A percentile compares a stretch with the other conserved stretches of the same genome.
These are phyloP conservation scores for Melinaea menophilus DNA, from an alignment of 2,888 invertebrate genomes.

Conservation along the genomic window DNA sequence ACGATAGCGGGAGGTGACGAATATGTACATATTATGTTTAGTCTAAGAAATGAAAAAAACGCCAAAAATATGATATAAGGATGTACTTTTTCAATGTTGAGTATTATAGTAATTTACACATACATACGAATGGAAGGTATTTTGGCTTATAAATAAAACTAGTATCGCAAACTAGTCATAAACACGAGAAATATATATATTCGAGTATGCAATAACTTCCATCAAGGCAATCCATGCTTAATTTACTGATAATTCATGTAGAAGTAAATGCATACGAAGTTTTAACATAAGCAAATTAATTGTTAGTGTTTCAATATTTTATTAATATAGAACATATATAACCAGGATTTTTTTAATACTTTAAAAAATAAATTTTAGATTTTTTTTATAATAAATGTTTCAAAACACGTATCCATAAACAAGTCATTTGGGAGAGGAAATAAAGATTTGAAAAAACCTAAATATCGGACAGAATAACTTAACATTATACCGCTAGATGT, in stretches of 20 bases:
- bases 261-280: too few species aligned
- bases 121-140: not conserved
- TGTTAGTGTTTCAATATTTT: too few species aligned
- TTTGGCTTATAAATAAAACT: not conserved
- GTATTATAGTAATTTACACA: not conserved
- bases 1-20: conserved; percentile 25
- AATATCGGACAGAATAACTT: conserved; percentile 25
- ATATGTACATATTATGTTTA: not conserved
- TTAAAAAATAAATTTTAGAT: conserved; percentile 8
- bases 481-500: conserved; percentile 43
- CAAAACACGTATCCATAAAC: not conserved
- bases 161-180: not conserved
- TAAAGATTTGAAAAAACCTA: conserved; percentile 21
- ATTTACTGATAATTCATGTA: too few species aligned
- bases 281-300: too few species aligned
- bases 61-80: not conserved
- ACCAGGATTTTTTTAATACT: too few species aligned
- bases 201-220: too few species aligned
- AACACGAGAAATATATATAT: too few species aligned
- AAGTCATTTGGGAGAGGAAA: conserved; percentile 10
- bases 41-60: not conserved
- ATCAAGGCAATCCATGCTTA: too few species aligned
- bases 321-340: too few species aligned
- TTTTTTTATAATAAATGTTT: too few species aligned
- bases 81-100: not conserved